phyloP scores from a whole-genome alignment of 2,113 vertebrate species.

The Clarias gariepinus region DNA sequence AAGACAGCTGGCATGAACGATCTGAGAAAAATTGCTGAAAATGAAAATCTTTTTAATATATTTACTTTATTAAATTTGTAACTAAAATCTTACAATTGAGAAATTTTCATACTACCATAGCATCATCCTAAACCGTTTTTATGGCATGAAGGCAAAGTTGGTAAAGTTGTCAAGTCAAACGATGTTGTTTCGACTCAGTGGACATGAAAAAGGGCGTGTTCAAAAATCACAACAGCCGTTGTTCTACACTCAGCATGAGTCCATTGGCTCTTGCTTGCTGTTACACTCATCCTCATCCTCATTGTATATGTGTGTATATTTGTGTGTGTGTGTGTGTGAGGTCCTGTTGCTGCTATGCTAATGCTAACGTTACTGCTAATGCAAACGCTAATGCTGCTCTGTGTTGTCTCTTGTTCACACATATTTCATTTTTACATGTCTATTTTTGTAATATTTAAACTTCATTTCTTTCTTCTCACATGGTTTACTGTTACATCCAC shows the following conservation, averaged over 20 bases:
- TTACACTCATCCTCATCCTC: slow-evolving; percentile 28
- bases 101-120: background rate
- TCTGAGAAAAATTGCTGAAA: background rate
- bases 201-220: background rate
- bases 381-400: slow-evolving; percentile 63
- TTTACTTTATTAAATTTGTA: background rate
- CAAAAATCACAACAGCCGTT: background rate
- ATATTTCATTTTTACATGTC: slow-evolving; percentile 22
- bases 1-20: background rate
- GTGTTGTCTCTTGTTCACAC: slow-evolving; percentile 58
- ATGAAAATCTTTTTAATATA: background rate
- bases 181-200: background rate
- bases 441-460: background rate
- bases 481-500: slow-evolving; percentile 12
- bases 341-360: slow-evolving; percentile 68
- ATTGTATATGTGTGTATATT: slow-evolving; percentile 16
- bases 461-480: slow-evolving; percentile 20
- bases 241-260: background rate
- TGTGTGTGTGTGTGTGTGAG: slow-evolving; percentile 45
- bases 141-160: background rate
- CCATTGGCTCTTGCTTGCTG: slow-evolving; percentile 25
- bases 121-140: background rate
- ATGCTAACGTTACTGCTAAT: slow-evolving; percentile 66
- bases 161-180: background rate
- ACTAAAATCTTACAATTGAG: background rate